Conservation (phyloP, 2,797 vertebrate genomes). For the Limosa lapponica region DNA sequence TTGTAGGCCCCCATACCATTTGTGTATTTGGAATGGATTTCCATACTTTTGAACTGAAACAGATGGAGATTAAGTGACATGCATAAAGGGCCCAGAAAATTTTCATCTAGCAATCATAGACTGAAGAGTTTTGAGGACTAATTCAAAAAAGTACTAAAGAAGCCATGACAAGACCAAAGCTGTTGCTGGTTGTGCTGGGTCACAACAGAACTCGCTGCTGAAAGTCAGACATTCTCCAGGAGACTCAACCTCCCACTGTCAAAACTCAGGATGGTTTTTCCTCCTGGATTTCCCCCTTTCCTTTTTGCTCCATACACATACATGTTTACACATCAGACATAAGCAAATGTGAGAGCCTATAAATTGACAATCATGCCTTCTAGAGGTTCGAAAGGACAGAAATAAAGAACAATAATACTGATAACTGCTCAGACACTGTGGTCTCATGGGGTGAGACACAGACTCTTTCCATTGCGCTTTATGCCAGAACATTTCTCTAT, state of each 20-base stretch:
- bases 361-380: neutral
- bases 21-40: slow-evolving; percentile 22
- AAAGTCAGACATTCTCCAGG: neutral
- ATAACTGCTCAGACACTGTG: neutral
- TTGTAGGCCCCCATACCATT: neutral
- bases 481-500: neutral
- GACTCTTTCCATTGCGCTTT: neutral
- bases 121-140: neutral
- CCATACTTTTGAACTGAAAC: neutral
- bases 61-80: neutral
- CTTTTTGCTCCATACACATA: neutral
- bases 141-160: neutral
- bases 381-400: neutral
- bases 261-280: neutral
- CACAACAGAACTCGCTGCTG: neutral
- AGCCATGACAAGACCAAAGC: neutral
- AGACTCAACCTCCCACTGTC: neutral
- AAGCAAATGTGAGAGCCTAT: neutral
- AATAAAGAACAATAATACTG: neutral
- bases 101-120: neutral
- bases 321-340: neutral
- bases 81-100: neutral
- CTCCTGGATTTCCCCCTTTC: neutral
- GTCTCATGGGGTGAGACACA: neutral
- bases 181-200: neutral